Evolutionary conservation across 2,113 vertebrate genomes (phyloP), one percentile per base, ranked within the genome.

Genomic region (Nothobranchius kuhntae): DNA sequence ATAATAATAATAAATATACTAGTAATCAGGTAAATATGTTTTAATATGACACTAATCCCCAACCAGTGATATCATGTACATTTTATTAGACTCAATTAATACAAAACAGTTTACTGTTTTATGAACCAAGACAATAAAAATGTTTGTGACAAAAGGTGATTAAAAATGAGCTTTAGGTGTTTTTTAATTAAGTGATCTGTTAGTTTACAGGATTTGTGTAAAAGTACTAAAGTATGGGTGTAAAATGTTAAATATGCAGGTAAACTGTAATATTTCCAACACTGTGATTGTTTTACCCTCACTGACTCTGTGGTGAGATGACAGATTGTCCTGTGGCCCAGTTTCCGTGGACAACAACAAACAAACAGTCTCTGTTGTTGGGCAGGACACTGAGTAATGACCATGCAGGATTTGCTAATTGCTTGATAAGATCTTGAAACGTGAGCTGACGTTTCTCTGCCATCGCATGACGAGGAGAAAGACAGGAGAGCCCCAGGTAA

Each of bases 291-390:
- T 45, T 45, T 9, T 42, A 42, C 44, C 13, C 46, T 47, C 35
- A 38, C 13, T 14, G 3, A 48, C 15, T 26, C 42, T 35, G 38
- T 40, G 9, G 4, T 7, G 38, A 3, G 38, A 64, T 30, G 48
- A 56, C 60, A 62, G 46, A 56, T 54, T 56, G 46, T 63, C 68
- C 26, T 6, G 51, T 54, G 70, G 35, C 75, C 86, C 61, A 73
- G 72, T 85, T 85, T 85, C 67, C 54, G 51, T 8, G 13, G 12
- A 13, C 53, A 13, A 53, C 68, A 72, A 83, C 75, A 78, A 86
- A 84, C 86, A 86, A 85, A 83, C 73, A 78, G 72, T 42, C 0
- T 2, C 62, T 80, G 83, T 84, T 77, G 86, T 82, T 13, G 62
- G 74, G 79, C 70, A 79, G 75, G 54, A 47, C 46, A 30, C 52